Evolutionary conservation across 2,113 vertebrate genomes (phyloP), one percentile per base, ranked within the genome.

Genomic region (Dissostichus mawsoni): DNA sequence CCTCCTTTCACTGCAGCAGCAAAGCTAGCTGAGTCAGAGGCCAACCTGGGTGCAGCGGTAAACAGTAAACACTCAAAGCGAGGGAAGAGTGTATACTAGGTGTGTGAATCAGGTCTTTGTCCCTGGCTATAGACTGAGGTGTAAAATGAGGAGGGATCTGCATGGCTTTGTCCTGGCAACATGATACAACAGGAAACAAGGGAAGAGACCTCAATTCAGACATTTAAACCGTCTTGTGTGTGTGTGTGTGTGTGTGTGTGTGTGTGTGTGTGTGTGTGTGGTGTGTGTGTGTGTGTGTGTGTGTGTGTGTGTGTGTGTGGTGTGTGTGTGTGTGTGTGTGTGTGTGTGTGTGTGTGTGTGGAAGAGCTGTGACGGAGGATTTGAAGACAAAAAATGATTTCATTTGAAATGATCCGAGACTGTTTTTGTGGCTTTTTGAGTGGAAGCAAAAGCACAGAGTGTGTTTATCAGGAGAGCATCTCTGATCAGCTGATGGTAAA

Each of bases 81-180:
- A 70, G 80, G 47, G 13, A 61, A 65, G 29, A 61, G 82, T 66
- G 80, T 71, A 66, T 64, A 58, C 57, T 86, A 72, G 74, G 85
- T 89, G 84, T 82, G 86, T 85, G 71, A 91, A 85, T 84, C 78
- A 62, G 76, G 57, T 78, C 89, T 91, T 93, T 91, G 86, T 87
- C 29, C 48, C 70, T 4, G 61, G 48, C 67, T 70, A 83, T 71
- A 81, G 79, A 86, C 81, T 78, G 81, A 85, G 65, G 82, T 90
- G 89, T 88, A 91, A 92, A 90, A 81, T 72, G 86, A 87, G 89
- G 71, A 84, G 86, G 82, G 63, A 85, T 77, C 58, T 65, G 70
- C 52, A 52, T 29, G 63, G 74, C 86, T 92, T 90, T 93, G 90
- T 89, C 81, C 79, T 0, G 52, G 78, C 63, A 87, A 90, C 80